Base-by-base conservation (phyloP, 2,797 vertebrate genomes). In the Gallirallus australis region DNA sequence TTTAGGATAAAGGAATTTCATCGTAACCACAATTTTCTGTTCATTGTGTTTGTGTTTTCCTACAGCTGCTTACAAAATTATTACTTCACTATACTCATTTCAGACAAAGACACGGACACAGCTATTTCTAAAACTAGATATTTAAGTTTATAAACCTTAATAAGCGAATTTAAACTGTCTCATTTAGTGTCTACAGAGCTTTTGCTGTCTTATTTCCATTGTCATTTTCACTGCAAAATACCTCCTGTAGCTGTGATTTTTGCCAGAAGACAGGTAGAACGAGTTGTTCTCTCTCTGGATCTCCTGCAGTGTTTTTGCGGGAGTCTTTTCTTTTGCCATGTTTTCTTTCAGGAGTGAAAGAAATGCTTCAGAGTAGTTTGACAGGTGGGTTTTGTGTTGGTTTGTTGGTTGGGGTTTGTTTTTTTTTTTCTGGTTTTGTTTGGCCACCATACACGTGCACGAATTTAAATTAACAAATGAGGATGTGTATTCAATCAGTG, bases 271-370 rank as follows among this genome's bases (percentile, higher is more conserved):
- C 30, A 86, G 66, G 90, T 73, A 73, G 81, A 86, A 96, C 71
- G 56, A 56, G 56, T 69, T 82, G 66, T 84, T 86, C 72, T 85
- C 48, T 90, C 84, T 54, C 50, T 82, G 78, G 48, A 35, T 94
- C 82, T 94, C 72, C 85, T 65, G 64, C 75, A 45, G 45, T 21
- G n/a, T 17, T 80, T 90, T 53, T 64, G 10, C 82, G 28, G 68
- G 83, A 84, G 19, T 47, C 75, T 94, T 90, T 72, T 56, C 60
- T 90, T 89, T 31, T 73, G 59, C 53, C 47, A 35, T 42, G 31
- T 82, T 80, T 89, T 66, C 57, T 63, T 91, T 64, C 70, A 89
- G 70, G 63, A 88, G 42, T 56, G n/a, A 91, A 94, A 56, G 59
- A 52, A 80, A 20, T 18, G 24, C 61, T 72, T 90, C 87, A 21